Conservation (phyloP, 2,888 invertebrate genomes). For the Ormyrus thymus region DNA sequence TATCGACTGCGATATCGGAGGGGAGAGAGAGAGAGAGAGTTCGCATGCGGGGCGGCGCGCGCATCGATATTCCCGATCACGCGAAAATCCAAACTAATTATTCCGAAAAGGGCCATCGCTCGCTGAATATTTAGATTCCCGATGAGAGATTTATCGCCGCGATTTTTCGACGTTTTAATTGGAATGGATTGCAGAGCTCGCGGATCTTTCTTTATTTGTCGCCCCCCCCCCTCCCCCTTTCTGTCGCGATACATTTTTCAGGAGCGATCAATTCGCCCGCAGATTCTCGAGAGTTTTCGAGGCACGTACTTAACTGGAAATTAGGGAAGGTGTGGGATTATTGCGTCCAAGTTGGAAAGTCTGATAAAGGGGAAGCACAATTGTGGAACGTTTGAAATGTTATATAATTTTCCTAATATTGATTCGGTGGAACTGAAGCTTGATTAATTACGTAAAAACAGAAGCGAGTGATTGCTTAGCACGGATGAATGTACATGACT, state of each 20-base stretch:
- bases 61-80: conserved; percentile 61
- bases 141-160: conserved; percentile 56
- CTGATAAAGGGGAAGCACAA: too few relatives aligned
- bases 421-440: too few relatives aligned
- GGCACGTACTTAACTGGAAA: background rate
- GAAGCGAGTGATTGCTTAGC: too few relatives aligned
- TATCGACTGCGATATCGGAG: conserved; percentile 60
- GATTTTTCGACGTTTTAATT: conserved; percentile 57
- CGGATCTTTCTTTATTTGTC: conserved; percentile 35
- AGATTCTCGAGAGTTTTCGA: conserved; percentile 19
- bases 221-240: conserved; percentile 25
- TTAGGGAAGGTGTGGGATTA: too few relatives aligned
- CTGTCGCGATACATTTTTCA: background rate
- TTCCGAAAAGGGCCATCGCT: conserved; percentile 56
- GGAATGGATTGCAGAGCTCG: conserved; percentile 45
- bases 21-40: background rate
- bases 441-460: too few relatives aligned
- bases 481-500: too few relatives aligned
- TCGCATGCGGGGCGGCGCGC: conserved; percentile 1
- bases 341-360: too few relatives aligned
- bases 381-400: too few relatives aligned
- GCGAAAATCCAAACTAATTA: conserved; percentile 61
- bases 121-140: conserved; percentile 58
- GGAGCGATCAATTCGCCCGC: conserved; percentile 26
- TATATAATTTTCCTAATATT: too few relatives aligned